phyloP scores from a whole-genome alignment of 2,113 vertebrate species.

The Platichthys flesus region DNA sequence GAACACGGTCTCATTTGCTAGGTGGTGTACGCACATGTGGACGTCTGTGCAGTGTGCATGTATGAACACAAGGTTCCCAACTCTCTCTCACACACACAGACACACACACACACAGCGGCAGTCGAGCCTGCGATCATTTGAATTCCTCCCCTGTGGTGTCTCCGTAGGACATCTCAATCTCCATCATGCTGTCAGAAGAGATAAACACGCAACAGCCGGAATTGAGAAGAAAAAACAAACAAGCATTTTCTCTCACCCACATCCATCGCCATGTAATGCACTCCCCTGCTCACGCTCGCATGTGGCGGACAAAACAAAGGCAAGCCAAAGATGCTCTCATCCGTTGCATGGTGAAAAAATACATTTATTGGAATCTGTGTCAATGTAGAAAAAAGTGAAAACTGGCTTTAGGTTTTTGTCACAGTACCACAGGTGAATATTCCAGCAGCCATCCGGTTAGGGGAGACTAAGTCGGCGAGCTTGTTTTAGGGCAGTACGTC shows the following conservation, averaged over 20 bases:
- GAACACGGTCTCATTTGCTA: constrained; percentile 41
- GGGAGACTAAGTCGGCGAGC: constrained; percentile 64
- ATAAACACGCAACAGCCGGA: constrained; percentile 53
- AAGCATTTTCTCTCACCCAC: not conserved
- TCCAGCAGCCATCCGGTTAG: constrained; percentile 59
- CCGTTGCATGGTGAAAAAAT: constrained; percentile 83
- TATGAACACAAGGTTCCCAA: constrained; percentile 11
- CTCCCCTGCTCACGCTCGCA: not conserved
- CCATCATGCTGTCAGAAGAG: constrained; percentile 63
- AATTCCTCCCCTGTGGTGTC: constrained; percentile 50
- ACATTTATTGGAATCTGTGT: constrained; percentile 86
- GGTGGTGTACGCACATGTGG: constrained; percentile 27
- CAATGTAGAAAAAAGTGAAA: constrained; percentile 83
- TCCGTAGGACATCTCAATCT: constrained; percentile 68
- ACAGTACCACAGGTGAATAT: constrained; percentile 79
- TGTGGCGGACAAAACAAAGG: constrained; percentile 52
- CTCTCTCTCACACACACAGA: constrained; percentile 1
- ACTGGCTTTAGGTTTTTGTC: constrained; percentile 76
- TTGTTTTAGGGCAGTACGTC: constrained; percentile 67
- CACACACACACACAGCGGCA: constrained; percentile 15
- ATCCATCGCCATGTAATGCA: constrained; percentile 6
- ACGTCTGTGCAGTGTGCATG: constrained; percentile 9
- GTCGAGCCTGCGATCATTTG: constrained; percentile 57
- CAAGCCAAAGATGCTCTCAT: constrained; percentile 60
- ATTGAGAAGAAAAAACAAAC: not conserved